Evolutionary conservation across 64 coral and sea anemone genomes (phyloP).

Genomic region (Pachyseris speciosa): DNA sequence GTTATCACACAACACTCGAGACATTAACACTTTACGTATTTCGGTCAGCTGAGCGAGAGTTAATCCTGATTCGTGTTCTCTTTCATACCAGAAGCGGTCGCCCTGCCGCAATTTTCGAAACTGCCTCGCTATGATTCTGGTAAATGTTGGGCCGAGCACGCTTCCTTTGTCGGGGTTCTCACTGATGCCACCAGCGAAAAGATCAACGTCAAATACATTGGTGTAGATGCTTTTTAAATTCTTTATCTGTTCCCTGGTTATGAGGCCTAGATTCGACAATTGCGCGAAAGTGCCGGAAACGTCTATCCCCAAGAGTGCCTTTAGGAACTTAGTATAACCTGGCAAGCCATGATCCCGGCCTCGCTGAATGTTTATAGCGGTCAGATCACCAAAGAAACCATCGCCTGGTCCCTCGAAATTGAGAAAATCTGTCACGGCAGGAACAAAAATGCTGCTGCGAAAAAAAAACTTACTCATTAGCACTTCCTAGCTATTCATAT

Average conservation of each 20-base stretch:
- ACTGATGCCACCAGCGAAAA: conserved; percentile 39
- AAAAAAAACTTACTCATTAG: too few relatives aligned
- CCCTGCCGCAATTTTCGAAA: conserved; percentile 19
- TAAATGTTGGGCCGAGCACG: conserved; percentile 39
- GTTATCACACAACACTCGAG: not conserved
- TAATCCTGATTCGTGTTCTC: not conserved
- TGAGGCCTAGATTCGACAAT: not conserved
- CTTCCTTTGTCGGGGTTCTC: not conserved
- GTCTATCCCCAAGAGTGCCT: not conserved
- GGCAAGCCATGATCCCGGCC: conserved; percentile 72
- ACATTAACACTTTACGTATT: not conserved
- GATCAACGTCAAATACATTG: conserved; percentile 45
- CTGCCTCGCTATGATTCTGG: conserved; percentile 34
- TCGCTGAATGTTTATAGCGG: conserved; percentile 70
- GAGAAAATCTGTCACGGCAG: not conserved
- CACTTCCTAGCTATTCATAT: too few relatives aligned
- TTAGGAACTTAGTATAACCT: conserved; percentile 37
- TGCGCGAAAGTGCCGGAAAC: not conserved
- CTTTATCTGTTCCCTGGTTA: not conserved
- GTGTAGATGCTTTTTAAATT: not conserved
- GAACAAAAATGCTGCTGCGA: not conserved
- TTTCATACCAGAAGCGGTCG: conserved; percentile 54
- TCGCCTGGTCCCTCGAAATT: not conserved
- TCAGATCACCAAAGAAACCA: conserved; percentile 22
- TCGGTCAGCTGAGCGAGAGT: not conserved